phyloP scores from a whole-genome alignment of 2,113 vertebrate species.

The Hippotragus niger region DNA sequence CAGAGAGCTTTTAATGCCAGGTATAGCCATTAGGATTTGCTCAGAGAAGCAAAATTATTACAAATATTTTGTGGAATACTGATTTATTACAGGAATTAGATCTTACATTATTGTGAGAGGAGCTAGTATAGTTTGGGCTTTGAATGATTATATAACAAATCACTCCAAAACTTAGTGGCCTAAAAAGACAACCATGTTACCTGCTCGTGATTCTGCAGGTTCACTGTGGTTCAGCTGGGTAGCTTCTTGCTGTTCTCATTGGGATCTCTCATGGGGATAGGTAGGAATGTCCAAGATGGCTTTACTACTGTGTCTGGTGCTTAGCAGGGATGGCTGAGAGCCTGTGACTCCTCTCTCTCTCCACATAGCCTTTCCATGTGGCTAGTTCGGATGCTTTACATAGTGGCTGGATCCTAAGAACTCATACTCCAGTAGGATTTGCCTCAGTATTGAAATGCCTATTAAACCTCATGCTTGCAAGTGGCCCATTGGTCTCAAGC shows the following conservation, averaged over 20 bases:
- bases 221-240: not conserved
- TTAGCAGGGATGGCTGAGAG: not conserved
- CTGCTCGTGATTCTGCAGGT: not conserved
- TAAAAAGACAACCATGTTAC: not conserved
- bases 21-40: not conserved
- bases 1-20: not conserved
- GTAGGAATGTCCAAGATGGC: not conserved
- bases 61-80: not conserved
- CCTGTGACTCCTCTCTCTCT: not conserved
- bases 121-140: not conserved
- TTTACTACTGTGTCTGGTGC: not conserved
- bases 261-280: not conserved
- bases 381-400: not conserved
- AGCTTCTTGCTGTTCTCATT: not conserved
- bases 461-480: not conserved
- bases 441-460: not conserved
- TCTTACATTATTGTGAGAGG: not conserved
- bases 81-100: not conserved
- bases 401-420: not conserved
- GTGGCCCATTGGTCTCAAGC: not conserved
- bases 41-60: not conserved
- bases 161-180: not conserved
- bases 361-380: not conserved
- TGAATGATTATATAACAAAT: not conserved
- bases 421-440: not conserved